Evolutionary conservation across 2,113 vertebrate species (phyloP), one percentile per base, ranked within the genome.

Genomic region (Alexandromys fortis): DNA sequence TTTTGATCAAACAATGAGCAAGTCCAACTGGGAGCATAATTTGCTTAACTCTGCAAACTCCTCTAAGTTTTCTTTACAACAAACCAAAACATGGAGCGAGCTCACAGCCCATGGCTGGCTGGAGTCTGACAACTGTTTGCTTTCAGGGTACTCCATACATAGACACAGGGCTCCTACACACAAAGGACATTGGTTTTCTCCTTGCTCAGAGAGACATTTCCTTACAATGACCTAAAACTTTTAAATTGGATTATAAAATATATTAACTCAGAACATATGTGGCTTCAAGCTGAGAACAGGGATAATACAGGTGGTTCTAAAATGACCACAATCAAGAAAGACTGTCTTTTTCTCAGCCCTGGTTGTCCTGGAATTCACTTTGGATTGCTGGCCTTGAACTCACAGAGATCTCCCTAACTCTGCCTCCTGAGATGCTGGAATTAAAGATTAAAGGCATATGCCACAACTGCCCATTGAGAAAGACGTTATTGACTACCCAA

Each of bases 211-310:
- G 33, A 88, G 49, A 55, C 6, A 75, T 85, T 75, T 91, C 55
- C 76, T 75, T 88, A 75, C 7, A 55, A 49, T 83, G 63, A 88
- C 76, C 38, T 91, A 76, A 75, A 81, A 82, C 24, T 58, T 92
- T 35, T 47, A 86, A 65, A 92, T 3, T 85, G 55, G 42, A 90
- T 55, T 90, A 94, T 89, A 90, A 67, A 95, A 49, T 86, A 55
- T 5, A 92, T 90, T 93, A 91, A 72, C 88, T 92, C 16, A 72
- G 35, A 86, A 93, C 45, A 61, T 26, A 89, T 7, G 12, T 63
- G 17, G 42, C 47, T 90, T 0, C 19, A 33, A 91, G 70, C 58
- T 35, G 65, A 72, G 24, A 38, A 83, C 19, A 76, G 78, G 77
- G 65, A 42, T n/a, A 35, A 55, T 45, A 52, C 72, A 81, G 49